phyloP scores from a whole-genome alignment of 2,888 invertebrate species.

The Ophioninae sp. region DNA sequence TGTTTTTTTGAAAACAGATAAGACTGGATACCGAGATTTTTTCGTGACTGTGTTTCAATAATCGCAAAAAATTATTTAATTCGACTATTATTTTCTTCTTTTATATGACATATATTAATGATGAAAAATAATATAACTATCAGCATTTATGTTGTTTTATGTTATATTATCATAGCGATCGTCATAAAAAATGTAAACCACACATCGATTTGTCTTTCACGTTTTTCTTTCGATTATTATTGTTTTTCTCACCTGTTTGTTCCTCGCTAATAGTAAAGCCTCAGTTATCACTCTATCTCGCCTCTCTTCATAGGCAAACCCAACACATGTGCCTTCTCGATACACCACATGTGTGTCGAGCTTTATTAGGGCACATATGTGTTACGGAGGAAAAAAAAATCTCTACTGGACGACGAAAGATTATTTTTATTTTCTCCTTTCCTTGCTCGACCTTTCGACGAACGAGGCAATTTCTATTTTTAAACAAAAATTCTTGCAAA shows the following conservation, averaged over 20 bases:
- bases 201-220: constrained; percentile 1
- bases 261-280: constrained; percentile 19
- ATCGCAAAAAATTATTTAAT: too few species aligned
- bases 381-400: constrained; percentile 30
- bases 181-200: neutral
- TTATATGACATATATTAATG: too few species aligned
- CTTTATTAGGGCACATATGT: neutral
- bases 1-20: too few species aligned
- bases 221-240: neutral
- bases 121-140: too few species aligned
- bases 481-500: constrained; percentile 23
- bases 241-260: constrained; percentile 7
- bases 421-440: constrained; percentile 53
- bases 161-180: neutral
- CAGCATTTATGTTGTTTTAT: neutral
- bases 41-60: too few species aligned
- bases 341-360: neutral
- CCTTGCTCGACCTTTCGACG: constrained; percentile 47
- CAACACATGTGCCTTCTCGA: constrained; percentile 7
- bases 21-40: too few species aligned
- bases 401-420: constrained; percentile 15
- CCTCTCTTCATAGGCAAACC: neutral
- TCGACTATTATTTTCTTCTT: too few species aligned
- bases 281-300: constrained; percentile 14
- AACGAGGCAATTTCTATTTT: constrained; percentile 45